Base-by-base conservation (phyloP, 2,797 vertebrate species). In the Triplophysa bombifrons region DNA sequence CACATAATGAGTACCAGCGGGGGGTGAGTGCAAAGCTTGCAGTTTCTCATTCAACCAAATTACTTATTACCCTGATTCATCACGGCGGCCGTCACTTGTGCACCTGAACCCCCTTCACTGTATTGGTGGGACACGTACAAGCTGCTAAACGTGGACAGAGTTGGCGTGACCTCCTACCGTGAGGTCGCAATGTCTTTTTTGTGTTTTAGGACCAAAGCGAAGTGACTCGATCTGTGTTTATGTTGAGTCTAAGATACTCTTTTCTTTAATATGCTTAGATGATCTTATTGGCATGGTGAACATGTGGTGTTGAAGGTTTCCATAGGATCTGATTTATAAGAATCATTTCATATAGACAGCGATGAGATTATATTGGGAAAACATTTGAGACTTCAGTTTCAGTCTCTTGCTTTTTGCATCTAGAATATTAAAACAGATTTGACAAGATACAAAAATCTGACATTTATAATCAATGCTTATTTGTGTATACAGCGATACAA, bases 51-150 rank as follows among this genome's bases (percentile, higher is more conserved):
- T 86, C 87, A 88, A 84, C 80, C 84, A 86, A 87, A 90, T 90
- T 85, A 90, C 87, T 90, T 77, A 80, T 85, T 84, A 80, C 51
- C 86, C 87, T 87, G 85, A 91, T 90, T 92, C 86, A 91, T 90
- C 87, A 86, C 75, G 13, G 44, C 12, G n/a, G 22, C 68, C 19
- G 65, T 80, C 82, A 89, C 89, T 81, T 27, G 80, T 56, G 81
- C 84, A 8, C 70, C 82, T 87, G 80, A 87, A 88, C 82, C 68
- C 71, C 77, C 80, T 75, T 81, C 86, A 86, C 77, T 76, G 82
- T 87, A 87, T 75, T 81, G 83, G 74, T 53, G 44, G 22, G 74
- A 83, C 82, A 69, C 16, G 50, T 69, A 85, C 85, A 89, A 88
- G 88, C 87, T 90, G 82, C 88, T 90, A 89, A 90, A 90, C 76